These are phyloP conservation scores for Labeo calbasu DNA, from an alignment of 2,797 vertebrate genomes.

Conservation along the genomic window DNA sequence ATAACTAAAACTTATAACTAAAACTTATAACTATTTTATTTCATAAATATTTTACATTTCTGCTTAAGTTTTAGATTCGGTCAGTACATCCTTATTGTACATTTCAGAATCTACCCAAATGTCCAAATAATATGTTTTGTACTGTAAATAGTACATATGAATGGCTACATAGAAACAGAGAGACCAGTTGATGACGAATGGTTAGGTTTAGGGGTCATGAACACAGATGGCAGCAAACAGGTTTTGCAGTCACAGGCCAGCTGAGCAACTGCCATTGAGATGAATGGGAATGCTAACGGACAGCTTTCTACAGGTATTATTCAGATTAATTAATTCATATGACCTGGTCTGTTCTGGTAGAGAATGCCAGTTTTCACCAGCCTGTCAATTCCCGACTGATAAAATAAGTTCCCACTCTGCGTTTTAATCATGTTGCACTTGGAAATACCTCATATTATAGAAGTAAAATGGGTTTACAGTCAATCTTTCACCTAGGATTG, in stretches of 20 bases:
- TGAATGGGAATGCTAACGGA: not conserved
- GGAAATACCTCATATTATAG: not conserved
- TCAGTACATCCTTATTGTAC: not conserved
- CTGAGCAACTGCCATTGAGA: conserved; percentile 2
- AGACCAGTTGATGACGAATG: not conserved
- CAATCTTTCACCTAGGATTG: not conserved
- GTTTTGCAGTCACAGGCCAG: not conserved
- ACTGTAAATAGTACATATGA: not conserved
- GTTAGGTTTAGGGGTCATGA: not conserved
- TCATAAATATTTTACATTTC: not conserved
- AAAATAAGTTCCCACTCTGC: not conserved
- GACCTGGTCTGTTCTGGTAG: not conserved
- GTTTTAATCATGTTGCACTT: not conserved
- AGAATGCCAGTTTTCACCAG: not conserved
- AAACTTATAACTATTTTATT: not conserved
- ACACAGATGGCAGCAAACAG: not conserved
- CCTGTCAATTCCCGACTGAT: not conserved
- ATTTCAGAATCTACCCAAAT: not conserved
- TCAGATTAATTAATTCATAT: not conserved
- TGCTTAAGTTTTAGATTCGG: not conserved
- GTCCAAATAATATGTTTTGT: not conserved
- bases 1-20: not conserved
- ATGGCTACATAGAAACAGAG: not conserved
- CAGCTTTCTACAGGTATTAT: conserved; percentile 9
- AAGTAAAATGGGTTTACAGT: not conserved